phyloP scores from a whole-genome alignment of 35 echinoderm and acorn worm species.

The Strongylocentrotus purpuratus region DNA sequence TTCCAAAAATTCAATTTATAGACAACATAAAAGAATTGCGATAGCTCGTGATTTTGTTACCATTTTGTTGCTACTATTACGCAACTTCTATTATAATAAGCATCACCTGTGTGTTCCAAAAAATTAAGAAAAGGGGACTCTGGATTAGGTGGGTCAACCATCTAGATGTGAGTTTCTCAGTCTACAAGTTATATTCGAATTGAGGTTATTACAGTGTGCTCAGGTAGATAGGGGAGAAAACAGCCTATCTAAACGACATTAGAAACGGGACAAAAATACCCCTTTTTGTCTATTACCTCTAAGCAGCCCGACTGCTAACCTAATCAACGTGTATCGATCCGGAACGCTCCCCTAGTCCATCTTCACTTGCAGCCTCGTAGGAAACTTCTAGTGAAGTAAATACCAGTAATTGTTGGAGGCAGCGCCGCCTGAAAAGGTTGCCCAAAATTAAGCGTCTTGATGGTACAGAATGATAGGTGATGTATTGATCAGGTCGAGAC shows the following conservation, averaged over 20 bases:
- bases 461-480: neutral
- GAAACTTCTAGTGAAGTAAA: neutral
- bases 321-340: neutral
- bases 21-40: no score
- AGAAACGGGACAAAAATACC: neutral
- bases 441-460: neutral
- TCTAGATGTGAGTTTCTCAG: no score
- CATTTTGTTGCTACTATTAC: no score
- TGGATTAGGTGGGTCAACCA: no score
- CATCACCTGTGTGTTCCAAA: no score
- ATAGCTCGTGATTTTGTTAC: no score
- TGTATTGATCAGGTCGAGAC: neutral
- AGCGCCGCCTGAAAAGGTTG: neutral
- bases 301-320: neutral
- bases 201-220: neutral
- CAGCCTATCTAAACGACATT: neutral
- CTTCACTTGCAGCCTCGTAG: neutral
- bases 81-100: no score
- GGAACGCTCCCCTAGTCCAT: neutral
- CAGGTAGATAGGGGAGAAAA: neutral
- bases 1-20: no score
- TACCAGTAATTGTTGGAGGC: neutral
- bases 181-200: neutral
- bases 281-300: neutral
- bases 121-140: no score